phyloP scores from a whole-genome alignment of 2,888 invertebrate genomes.

The Adelphocoris suturalis region DNA sequence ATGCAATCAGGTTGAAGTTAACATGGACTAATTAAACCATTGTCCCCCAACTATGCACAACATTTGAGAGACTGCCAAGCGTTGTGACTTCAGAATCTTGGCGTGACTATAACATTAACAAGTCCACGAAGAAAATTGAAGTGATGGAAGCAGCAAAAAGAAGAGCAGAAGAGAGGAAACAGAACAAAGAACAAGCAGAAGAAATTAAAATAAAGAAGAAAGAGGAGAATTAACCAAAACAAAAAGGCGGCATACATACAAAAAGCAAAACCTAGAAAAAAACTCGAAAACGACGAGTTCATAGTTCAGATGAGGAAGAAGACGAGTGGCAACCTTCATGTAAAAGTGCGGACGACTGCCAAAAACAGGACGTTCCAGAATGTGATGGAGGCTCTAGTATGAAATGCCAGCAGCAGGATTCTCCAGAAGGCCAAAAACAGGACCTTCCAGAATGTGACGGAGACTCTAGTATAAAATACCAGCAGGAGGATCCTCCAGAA shows the following conservation, averaged over 20 bases:
- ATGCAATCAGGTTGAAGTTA: too few relatives aligned
- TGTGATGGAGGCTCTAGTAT: too few relatives aligned
- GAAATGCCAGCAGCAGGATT: too few relatives aligned
- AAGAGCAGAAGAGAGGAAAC: conserved; percentile 6
- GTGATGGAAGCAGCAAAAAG: not conserved
- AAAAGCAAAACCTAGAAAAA: not conserved
- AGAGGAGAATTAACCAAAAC: not conserved
- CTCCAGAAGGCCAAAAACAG: too few relatives aligned
- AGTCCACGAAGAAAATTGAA: not conserved
- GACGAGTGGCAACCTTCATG: not conserved
- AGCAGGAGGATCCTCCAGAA: too few relatives aligned
- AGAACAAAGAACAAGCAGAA: not conserved
- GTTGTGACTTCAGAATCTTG: not conserved
- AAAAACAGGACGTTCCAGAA: too few relatives aligned
- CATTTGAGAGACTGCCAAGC: not conserved
- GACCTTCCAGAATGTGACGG: too few relatives aligned
- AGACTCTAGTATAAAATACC: too few relatives aligned
- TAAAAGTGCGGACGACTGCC: not conserved
- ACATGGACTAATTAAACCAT: too few relatives aligned
- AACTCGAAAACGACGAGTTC: not conserved
- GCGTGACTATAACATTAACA: not conserved
- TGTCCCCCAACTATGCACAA: too few relatives aligned
- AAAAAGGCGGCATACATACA: not conserved
- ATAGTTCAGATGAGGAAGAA: not conserved
- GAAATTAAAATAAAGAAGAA: not conserved